phyloP scores from a whole-genome alignment of 1,140 invertebrate genomes.

The Drosophila punjabiensis region DNA sequence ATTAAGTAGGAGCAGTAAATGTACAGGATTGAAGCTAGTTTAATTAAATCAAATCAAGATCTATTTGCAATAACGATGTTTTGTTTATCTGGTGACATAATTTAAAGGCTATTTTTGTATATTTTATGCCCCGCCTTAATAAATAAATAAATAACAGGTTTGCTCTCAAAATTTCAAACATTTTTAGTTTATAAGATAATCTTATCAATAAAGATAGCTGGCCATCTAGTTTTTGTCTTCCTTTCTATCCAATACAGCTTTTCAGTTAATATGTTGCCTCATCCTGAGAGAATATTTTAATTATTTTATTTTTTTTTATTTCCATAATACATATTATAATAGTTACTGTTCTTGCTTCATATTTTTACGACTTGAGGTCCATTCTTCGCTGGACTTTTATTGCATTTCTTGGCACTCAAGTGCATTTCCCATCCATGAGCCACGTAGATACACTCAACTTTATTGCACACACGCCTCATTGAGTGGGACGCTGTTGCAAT shows the following conservation, averaged over 20 bases:
- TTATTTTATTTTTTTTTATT: not conserved
- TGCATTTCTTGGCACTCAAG: conserved; percentile 28
- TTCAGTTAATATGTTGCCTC: not conserved
- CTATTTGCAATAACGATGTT: no score
- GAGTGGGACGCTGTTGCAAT: conserved; percentile 40
- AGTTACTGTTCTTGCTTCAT: not conserved
- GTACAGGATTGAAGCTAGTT: no score
- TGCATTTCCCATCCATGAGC: conserved; percentile 36
- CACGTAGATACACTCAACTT: conserved; percentile 35
- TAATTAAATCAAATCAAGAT: no score
- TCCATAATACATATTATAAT: not conserved
- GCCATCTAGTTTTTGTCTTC: not conserved
- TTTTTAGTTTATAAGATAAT: no score
- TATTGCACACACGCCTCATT: conserved; percentile 54
- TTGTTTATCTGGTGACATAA: no score
- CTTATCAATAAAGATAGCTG: not conserved
- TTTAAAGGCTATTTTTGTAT: no score
- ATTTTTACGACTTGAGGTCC: not conserved
- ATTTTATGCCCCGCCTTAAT: no score
- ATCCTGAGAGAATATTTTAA: not conserved
- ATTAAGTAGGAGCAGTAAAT: no score
- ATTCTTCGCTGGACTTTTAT: conserved; percentile 8
- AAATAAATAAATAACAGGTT: no score
- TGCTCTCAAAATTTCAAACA: no score
- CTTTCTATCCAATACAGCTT: not conserved